A percentile compares a stretch with the other conserved stretches of the same genome.
Evolutionary conservation across 2,113 vertebrate genomes (phyloP).

Genomic region (Galbula dea): DNA sequence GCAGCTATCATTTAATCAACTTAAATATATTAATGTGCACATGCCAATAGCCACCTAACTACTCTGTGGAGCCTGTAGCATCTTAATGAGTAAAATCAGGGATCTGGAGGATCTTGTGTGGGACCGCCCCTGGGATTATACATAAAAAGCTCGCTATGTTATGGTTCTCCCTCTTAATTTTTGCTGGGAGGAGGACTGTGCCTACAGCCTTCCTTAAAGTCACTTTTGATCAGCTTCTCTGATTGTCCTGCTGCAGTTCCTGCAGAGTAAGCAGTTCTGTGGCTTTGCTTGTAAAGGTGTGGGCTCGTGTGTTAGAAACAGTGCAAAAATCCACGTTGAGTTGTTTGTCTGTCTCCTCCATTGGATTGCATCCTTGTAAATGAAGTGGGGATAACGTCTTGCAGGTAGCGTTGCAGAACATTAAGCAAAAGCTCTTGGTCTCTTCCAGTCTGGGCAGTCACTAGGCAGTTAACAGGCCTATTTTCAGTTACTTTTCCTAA

Average conservation of each 20-base stretch:
- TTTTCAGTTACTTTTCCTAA: constrained; percentile 31
- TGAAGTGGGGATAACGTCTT: not conserved
- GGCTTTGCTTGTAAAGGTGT: not conserved
- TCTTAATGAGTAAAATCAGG: not conserved
- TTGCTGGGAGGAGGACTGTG: not conserved
- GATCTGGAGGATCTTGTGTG: not conserved
- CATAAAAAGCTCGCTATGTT: not conserved
- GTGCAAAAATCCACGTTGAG: not conserved
- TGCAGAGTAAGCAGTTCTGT: not conserved
- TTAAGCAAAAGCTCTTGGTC: not conserved
- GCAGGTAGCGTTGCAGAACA: not conserved
- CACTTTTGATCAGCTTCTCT: not conserved
- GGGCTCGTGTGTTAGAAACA: not conserved
- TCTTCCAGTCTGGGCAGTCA: constrained; percentile 14
- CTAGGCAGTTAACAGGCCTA: constrained; percentile 24
- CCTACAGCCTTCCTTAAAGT: not conserved
- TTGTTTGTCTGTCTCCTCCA: not conserved
- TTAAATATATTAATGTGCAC: not conserved
- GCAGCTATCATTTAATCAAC: not conserved
- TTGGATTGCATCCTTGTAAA: not conserved
- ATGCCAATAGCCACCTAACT: not conserved
- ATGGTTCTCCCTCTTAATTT: not conserved
- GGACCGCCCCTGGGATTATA: not conserved
- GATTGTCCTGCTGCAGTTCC: not conserved
- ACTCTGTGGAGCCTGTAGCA: not conserved